Evolutionary conservation across 2,888 invertebrate genomes (phyloP).

Genomic region (Acleris cristana): DNA sequence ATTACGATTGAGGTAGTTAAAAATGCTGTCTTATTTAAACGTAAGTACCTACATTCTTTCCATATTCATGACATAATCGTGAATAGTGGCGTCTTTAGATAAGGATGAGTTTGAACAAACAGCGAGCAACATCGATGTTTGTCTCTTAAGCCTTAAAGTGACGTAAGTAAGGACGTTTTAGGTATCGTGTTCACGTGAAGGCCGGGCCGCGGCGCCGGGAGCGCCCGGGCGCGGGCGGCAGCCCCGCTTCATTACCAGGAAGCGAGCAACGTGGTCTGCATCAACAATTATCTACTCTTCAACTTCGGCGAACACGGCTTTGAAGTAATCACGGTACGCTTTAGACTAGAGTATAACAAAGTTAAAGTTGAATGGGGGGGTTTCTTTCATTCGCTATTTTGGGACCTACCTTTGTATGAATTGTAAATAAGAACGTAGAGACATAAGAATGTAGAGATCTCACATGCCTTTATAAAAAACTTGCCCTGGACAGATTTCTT

Average conservation of each 20-base stretch:
- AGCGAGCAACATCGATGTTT: not conserved
- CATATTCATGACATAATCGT: not conserved
- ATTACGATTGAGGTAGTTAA: too few relatives aligned
- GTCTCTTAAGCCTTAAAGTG: not conserved
- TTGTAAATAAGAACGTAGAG: too few relatives aligned
- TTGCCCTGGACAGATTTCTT: too few relatives aligned
- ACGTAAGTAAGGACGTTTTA: not conserved
- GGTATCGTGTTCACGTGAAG: not conserved
- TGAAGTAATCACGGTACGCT: slow-evolving; percentile 15
- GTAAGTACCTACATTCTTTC: not conserved
- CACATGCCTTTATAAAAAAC: too few relatives aligned
- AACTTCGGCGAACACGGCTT: slow-evolving; percentile 34
- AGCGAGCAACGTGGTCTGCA: slow-evolving; percentile 65
- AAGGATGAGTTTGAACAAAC: not conserved
- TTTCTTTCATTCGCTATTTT: too few relatives aligned
- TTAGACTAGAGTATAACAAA: not conserved
- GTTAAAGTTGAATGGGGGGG: too few relatives aligned
- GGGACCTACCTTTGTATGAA: too few relatives aligned
- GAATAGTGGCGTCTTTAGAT: not conserved
- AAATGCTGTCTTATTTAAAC: too few relatives aligned
- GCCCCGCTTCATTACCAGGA: slow-evolving; percentile 71
- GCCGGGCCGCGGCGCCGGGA: not conserved
- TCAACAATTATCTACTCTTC: slow-evolving; percentile 52
- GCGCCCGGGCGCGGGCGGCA: too few relatives aligned
- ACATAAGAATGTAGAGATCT: too few relatives aligned